phyloP scores from a whole-genome alignment of 2,113 vertebrate species.

The Cyanocitta stelleri region DNA sequence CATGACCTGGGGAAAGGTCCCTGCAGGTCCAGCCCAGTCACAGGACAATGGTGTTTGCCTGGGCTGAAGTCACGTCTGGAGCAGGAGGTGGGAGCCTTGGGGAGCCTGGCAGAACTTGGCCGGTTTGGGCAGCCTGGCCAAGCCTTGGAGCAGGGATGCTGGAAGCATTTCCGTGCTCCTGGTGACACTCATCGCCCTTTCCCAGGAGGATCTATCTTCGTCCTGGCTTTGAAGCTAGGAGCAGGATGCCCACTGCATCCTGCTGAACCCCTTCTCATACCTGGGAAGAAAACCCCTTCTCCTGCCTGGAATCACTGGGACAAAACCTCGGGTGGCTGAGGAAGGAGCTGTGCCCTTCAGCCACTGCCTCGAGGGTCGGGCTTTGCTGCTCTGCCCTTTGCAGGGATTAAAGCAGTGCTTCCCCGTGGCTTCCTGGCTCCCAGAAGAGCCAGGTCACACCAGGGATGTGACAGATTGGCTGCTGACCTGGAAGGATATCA shows the following conservation, averaged over 20 bases:
- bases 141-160: neutral
- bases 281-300: neutral
- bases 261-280: neutral
- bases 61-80: neutral
- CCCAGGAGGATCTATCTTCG: neutral
- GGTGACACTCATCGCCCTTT: neutral
- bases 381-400: neutral
- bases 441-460: neutral
- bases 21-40: neutral
- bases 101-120: neutral
- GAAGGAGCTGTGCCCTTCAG: neutral
- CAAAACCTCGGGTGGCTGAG: neutral
- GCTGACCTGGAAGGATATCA: neutral
- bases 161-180: neutral
- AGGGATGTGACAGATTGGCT: neutral
- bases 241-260: neutral
- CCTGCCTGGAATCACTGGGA: neutral
- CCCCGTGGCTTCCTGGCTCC: neutral
- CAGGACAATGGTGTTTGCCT: neutral
- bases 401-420: neutral
- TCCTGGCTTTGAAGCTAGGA: neutral
- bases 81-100: neutral
- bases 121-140: neutral
- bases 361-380: accelerated
- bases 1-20: neutral